phyloP scores from a whole-genome alignment of 2,888 invertebrate species.

The Argyra leucocephala region DNA sequence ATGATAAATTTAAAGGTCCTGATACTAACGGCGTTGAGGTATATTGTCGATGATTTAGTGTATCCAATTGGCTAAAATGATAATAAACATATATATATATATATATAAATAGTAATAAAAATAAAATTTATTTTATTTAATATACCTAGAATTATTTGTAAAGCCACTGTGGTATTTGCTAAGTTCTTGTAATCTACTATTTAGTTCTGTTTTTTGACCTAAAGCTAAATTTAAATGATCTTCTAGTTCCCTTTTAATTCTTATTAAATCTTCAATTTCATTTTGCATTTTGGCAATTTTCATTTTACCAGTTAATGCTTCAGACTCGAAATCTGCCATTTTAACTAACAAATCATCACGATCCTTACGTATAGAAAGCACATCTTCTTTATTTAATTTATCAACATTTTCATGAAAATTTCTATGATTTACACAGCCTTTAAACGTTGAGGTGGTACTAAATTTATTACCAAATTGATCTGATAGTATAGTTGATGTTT shows the following conservation, averaged over 20 bases:
- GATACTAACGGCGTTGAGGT: conserved; percentile 36
- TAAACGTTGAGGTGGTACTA: conserved; percentile 22
- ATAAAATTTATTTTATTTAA: conserved; percentile 15
- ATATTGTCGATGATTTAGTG: conserved; percentile 38
- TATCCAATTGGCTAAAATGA: conserved; percentile 35
- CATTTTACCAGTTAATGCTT: conserved; percentile 56
- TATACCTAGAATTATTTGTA: conserved; percentile 42
- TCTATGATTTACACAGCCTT: conserved; percentile 34
- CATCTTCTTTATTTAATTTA: conserved; percentile 46
- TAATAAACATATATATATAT: background rate
- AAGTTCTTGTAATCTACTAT: conserved; percentile 49
- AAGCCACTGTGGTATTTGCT: conserved; percentile 37
- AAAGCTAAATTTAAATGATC: conserved; percentile 51
- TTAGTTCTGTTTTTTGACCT: conserved; percentile 50
- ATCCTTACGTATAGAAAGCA: conserved; percentile 58
- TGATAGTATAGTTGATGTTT: conserved; percentile 11
- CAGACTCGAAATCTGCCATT: conserved; percentile 67
- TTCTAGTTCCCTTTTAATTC: conserved; percentile 52
- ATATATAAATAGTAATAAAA: background rate
- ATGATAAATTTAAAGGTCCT: conserved; percentile 17
- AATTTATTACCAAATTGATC: conserved; percentile 22
- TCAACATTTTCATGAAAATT: conserved; percentile 38
- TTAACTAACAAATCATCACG: conserved; percentile 65
- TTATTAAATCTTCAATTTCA: conserved; percentile 51
- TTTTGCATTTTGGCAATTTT: conserved; percentile 57